These are phyloP conservation scores for Epinephelus moara DNA, from an alignment of 2,113 vertebrate species.

Conservation along the genomic window DNA sequence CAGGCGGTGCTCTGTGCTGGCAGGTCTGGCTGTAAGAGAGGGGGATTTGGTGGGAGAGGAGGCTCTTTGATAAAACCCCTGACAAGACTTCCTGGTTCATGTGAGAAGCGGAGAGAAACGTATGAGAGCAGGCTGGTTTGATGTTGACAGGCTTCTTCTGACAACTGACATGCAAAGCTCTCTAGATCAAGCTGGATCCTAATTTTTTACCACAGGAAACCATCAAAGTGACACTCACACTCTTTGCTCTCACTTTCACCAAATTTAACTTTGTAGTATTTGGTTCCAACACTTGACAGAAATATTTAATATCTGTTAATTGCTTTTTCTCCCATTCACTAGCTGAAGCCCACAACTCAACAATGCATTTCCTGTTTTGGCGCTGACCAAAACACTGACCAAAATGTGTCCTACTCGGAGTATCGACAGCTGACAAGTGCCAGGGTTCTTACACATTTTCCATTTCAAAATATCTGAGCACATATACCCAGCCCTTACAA, in stretches of 20 bases:
- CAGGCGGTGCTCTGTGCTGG: constrained; percentile 36
- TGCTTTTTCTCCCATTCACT: too few relatives aligned
- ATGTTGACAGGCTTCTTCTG: constrained; percentile 3
- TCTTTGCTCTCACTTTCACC: background rate
- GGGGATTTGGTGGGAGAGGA: constrained; percentile 60
- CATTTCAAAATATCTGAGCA: too few relatives aligned
- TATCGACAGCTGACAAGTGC: too few relatives aligned
- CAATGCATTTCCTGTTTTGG: too few relatives aligned
- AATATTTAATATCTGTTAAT: background rate
- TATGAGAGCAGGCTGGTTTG: background rate
- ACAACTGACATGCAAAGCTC: constrained; percentile 37
- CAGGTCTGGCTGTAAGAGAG: constrained; percentile 43
- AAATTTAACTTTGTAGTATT: background rate
- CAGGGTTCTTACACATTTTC: too few relatives aligned
- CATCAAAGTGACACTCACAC: background rate
- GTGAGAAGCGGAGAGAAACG: constrained; percentile 28
- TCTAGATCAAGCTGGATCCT: constrained; percentile 12
- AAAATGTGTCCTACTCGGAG: too few relatives aligned
- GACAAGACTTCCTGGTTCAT: constrained; percentile 38
- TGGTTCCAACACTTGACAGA: background rate
- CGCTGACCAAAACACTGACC: too few relatives aligned
- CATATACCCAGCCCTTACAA: too few relatives aligned
- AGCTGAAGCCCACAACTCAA: too few relatives aligned
- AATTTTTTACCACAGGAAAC: constrained; percentile 28
- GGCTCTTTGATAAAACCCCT: constrained; percentile 34